These are phyloP conservation scores for Myathropa florea DNA, from an alignment of 2,888 invertebrate genomes.

Conservation along the genomic window DNA sequence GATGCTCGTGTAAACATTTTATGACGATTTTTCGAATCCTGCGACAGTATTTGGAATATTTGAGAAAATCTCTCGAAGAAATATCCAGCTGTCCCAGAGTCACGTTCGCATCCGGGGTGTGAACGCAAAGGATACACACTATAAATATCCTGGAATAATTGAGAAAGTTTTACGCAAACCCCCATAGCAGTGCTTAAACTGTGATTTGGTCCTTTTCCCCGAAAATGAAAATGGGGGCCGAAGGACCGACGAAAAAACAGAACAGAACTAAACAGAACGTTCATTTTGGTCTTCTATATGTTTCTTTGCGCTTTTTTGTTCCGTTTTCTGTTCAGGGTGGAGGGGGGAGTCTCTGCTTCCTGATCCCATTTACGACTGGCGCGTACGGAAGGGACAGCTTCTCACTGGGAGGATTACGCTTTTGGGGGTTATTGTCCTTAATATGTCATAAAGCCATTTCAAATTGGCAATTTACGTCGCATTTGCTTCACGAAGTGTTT, in stretches of 20 bases:
- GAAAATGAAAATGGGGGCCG: conserved; percentile 4
- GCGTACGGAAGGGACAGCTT: conserved; percentile 28
- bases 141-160: conserved; percentile 70
- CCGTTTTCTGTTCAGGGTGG: not conserved
- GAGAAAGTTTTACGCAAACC: conserved; percentile 66
- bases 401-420: conserved; percentile 36
- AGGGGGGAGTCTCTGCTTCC: conserved; percentile 21
- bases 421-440: conserved; percentile 70
- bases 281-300: conserved; percentile 35
- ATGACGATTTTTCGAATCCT: conserved; percentile 60
- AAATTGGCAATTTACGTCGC: conserved; percentile 70
- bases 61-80: conserved; percentile 39
- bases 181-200: conserved; percentile 68
- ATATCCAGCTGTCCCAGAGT: conserved; percentile 10
- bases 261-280: conserved; percentile 2
- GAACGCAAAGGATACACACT: conserved; percentile 57
- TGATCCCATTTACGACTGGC: conserved; percentile 66
- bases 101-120: conserved; percentile 39
- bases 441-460: conserved; percentile 70
- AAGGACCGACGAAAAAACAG: conserved; percentile 2
- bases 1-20: conserved; percentile 60
- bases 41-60: conserved; percentile 31
- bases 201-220: conserved; percentile 65
- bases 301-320: conserved; percentile 15
- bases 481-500: conserved; percentile 70